Conservation (phyloP, 1,140 invertebrate species). For the Drosophila repleta region DNA sequence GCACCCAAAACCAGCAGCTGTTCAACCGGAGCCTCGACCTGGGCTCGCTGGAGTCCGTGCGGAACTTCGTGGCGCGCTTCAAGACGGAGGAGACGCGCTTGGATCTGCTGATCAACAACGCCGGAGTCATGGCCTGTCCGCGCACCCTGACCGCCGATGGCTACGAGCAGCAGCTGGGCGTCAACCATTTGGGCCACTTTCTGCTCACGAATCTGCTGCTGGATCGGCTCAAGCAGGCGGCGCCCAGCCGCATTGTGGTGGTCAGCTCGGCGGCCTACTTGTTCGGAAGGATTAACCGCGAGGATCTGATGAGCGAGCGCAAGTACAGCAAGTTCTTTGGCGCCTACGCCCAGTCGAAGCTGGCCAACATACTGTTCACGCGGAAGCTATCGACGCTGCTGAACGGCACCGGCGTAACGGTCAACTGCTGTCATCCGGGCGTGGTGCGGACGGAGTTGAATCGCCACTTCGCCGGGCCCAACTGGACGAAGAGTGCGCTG, state of each 20-base stretch:
- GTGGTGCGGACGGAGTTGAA: conserved; percentile 90
- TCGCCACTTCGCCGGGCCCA: conserved; percentile 85
- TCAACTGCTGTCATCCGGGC: conserved; percentile 90
- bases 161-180: conserved; percentile 91
- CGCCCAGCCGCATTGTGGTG: conserved; percentile 85
- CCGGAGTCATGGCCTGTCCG: conserved; percentile 91
- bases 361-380: conserved; percentile 91
- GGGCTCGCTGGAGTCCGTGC: conserved; percentile 88
- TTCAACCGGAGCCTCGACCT: conserved; percentile 90
- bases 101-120: conserved; percentile 96
- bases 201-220: conserved; percentile 92
- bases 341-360: conserved; percentile 90
- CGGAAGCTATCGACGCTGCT: conserved; percentile 86
- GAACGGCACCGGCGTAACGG: conserved; percentile 86
- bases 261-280: conserved; percentile 77
- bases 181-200: conserved; percentile 94
- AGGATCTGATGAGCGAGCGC: conserved; percentile 88
- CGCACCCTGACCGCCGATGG: conserved; percentile 89
- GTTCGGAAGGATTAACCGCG: conserved; percentile 88
- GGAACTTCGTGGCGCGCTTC: conserved; percentile 81
- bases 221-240: conserved; percentile 85
- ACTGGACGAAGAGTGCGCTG: conserved; percentile 52
- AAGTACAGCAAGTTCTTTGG: conserved; percentile 85
- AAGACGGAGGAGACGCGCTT: conserved; percentile 87
- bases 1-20: conserved; percentile 84